phyloP scores from a whole-genome alignment of 2,113 vertebrate genomes.

The Heterochromis multidens region DNA sequence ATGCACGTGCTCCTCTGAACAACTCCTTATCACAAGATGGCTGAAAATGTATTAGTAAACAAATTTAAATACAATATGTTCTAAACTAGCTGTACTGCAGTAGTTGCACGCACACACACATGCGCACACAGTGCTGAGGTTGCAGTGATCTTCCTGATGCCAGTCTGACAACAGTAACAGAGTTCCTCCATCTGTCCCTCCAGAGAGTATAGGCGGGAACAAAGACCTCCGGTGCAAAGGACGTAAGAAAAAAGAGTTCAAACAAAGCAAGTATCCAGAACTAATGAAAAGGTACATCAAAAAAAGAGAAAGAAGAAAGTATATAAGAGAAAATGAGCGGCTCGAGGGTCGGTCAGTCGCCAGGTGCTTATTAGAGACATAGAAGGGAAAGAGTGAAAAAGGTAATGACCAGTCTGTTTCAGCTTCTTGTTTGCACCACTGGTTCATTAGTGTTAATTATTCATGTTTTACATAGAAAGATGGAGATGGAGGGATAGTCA shows the following conservation, averaged over 20 bases:
- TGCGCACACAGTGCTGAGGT: neutral
- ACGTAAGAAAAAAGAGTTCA: constrained; percentile 12
- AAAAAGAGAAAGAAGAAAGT: neutral
- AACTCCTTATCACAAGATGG: neutral
- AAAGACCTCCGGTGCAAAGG: constrained; percentile 43
- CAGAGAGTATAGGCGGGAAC: constrained; percentile 31
- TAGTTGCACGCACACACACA: neutral
- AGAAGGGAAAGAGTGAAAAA: neutral
- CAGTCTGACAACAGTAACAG: neutral
- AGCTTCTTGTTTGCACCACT: neutral
- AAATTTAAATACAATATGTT: neutral
- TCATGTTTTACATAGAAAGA: constrained; percentile 6
- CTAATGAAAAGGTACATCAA: constrained; percentile 37
- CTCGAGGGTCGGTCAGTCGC: neutral
- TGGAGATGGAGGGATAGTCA: constrained; percentile 21
- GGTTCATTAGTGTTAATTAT: constrained; percentile 30
- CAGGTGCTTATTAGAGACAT: neutral
- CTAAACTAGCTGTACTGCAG: constrained; percentile 5
- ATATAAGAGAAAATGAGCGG: neutral
- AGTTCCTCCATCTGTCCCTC: constrained; percentile 41
- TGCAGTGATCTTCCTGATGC: constrained; percentile 33
- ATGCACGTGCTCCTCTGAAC: neutral
- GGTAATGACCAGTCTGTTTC: constrained; percentile 31
- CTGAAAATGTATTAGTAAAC: neutral
- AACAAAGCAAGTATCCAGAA: constrained; percentile 43